Base-by-base conservation (phyloP, 2,797 vertebrate genomes). In the Enteromius paludinosus region DNA sequence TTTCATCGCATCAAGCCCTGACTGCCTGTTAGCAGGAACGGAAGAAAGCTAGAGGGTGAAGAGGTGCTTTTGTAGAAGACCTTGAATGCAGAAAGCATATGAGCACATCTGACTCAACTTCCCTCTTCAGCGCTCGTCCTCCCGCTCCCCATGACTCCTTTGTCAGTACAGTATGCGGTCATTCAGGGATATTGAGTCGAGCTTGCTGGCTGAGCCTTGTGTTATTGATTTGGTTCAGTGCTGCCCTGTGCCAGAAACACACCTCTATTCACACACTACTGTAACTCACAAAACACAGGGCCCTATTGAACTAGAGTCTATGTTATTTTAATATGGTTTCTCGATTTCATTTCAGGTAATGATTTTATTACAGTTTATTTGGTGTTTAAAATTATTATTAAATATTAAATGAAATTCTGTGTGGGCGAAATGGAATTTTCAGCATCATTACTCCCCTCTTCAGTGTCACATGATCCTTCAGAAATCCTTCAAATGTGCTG, bases 81-180 rank as follows among this genome's bases (percentile, higher is more conserved):
- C 76, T 87, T 81, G 72, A 87, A 79, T 81, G 35, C 35, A 64
- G 43, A 80, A 73, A 84, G 76, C 56, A 23, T 65, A 83, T 64
- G 77, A 84, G 35, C 70, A 49, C 49, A 76, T 49, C 66, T 56
- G 62, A 71, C 78, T 80, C 83, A 68, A 73, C 69, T 64, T 68
- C 18, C 33, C 65, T 65, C 61, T 80, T 85, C 41, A 70, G 47
- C 52, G 11, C 56, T 83, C 62, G 20, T n/a, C 74, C 43, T 62
- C 12, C 17, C 68, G 78, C 73, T 77, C 28, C 47, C 47, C 38
- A 20, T 61, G 78, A 59, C 45, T 59, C 30, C 64, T 71, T 72
- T 66, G 65, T 49, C 38, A 59, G 38, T 59, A 64, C 76, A 68
- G 59, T 71, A 61, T 49, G 56, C 64, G 47, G 52, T 52, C 71